Evolutionary conservation across 2,113 vertebrate genomes (phyloP), one percentile per base, ranked within the genome.

Genomic region (Trochalopteron elliotii): DNA sequence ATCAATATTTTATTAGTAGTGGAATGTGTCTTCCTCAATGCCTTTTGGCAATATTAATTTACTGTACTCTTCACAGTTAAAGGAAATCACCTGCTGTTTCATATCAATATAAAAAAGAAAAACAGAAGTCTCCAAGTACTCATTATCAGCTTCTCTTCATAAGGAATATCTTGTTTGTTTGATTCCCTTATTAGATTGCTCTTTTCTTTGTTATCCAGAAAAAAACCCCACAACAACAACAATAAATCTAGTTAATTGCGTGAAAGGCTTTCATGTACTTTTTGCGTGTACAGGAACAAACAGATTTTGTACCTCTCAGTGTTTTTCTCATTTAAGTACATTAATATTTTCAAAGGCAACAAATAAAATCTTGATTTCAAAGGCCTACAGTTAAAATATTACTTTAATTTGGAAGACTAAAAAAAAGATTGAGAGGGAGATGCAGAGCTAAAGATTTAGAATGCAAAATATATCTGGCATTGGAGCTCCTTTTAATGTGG

Each of bases 1-100:
- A 96, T 97, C 82, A 97, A 93, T 96, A 96, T 95, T 96, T 96
- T 88, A 96, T 94, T 80, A 95, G 65, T 10, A 81, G 71, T 77
- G 63, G 82, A 82, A 84, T 45, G 53, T 78, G 65, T 87, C 81
- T 95, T 94, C 59, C 75, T 88, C 57, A n/a, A 13, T 83, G 78
- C 65, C 93, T 93, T 64, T 78, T 87, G 83, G 94, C 68, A 83
- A 86, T 92, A 88, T 83, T 96, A 95, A 95, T 95, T 95, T 96
- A 93, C 68, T 70, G 52, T 81, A 81, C 27, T 33, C 69, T 63
- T 94, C 55, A 40, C 28, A 95, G 76, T 89, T 90, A 68, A 94
- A 90, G 70, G 33, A 91, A 93, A 94, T 87, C 82, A 93, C 78
- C 91, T 94, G 78, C 93, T 93, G 92, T 94, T 97, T 89, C 60